Conservation (phyloP, 2,113 vertebrate genomes). For the Hassar affinis region DNA sequence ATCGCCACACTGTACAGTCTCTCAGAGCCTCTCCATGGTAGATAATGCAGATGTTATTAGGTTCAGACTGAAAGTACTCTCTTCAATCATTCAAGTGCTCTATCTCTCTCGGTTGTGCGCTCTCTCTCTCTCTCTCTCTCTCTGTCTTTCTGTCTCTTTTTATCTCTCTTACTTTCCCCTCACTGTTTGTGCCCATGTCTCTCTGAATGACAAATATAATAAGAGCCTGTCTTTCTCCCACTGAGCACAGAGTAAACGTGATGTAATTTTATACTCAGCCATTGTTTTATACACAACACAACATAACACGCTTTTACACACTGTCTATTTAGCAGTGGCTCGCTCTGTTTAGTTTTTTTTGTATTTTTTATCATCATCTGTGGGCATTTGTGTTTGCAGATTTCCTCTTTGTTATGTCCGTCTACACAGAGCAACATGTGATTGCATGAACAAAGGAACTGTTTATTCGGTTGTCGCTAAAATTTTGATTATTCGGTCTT, state of each 20-base stretch:
- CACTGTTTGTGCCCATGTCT: background rate
- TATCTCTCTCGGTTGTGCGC: too few species aligned
- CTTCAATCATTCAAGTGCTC: background rate
- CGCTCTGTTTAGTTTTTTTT: background rate
- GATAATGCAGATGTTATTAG: background rate
- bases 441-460: background rate
- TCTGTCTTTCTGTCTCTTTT: background rate
- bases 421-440: background rate
- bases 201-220: background rate
- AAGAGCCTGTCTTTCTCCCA: background rate
- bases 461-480: background rate
- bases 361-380: background rate
- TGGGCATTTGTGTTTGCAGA: background rate
- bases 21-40: background rate
- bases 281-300: background rate
- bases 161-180: background rate
- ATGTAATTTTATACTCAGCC: constrained; percentile 7
- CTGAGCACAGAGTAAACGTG: background rate
- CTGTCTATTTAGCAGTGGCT: background rate
- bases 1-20: background rate
- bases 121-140: background rate
- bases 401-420: background rate
- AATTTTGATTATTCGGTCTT: background rate
- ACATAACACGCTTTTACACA: constrained; percentile 7
- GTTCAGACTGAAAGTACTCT: background rate